Base-by-base conservation (phyloP, 2,113 vertebrate species). In the Pavo muticus region DNA sequence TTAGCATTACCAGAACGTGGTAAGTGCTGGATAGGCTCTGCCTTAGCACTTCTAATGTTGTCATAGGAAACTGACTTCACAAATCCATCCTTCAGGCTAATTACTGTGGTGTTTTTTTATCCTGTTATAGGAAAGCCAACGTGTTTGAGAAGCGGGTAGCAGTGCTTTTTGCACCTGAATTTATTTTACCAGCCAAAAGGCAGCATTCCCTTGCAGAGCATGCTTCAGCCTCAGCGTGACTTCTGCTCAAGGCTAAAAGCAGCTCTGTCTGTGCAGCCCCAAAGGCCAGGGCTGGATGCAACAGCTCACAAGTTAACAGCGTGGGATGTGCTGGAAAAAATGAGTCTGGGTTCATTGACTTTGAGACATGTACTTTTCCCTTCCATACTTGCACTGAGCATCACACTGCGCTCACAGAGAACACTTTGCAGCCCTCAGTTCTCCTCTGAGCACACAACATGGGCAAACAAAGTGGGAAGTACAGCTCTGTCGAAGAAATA, bases 221-320 rank as follows among this genome's bases (percentile, higher is more conserved):
- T 48, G 52, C n/a, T 87, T 39, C 7, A 87, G 91, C 91, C 78
- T 94, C 25, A 14, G 71, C 0, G 0, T 68, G 14, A 44, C 23
- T 52, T 40, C 59, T 63, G 74, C 64, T 20, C 48, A 45, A 0
- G 23, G 84, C 78, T 47, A 30, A 70, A 68, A 82, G 71, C 42
- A 48, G 20, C 11, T 73, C 45, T 69, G 68, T 86, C 73, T 85
- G 79, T 64, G 59, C 94, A 75, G 47, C 91, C 83, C 68, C 0
- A 85, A 79, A 92, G 89, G 93, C 88, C 90, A 6, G 1, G 42
- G 45, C 2, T 90, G 90, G 73, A 88, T 91, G 90, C 87, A 95
- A 48, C 95, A 96, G 95, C 86, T 96, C 78, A 29, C 72, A 21
- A 90, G 35, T 8, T 52, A 80, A 61, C 52, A 67, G 6, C 67